Evolutionary conservation across 2,888 invertebrate species (phyloP).

Genomic region (Gasteruption jaculator): DNA sequence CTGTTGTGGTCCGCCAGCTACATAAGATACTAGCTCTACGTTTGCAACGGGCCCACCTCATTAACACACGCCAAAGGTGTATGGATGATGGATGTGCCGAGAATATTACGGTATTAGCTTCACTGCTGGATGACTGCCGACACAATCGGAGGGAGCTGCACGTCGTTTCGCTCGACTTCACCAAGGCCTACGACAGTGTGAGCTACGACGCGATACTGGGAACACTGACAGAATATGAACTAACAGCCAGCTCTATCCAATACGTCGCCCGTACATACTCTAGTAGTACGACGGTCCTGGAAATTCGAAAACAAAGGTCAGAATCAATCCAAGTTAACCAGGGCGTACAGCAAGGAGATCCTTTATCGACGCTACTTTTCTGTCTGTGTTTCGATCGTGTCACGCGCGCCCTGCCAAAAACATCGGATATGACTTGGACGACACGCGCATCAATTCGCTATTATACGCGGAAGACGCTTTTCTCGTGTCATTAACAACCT

Average conservation of each 20-base stretch:
- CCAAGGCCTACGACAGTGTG: slow-evolving; percentile 49
- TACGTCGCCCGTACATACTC: slow-evolving; percentile 40
- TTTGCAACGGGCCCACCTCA: neutral
- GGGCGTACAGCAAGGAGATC: slow-evolving; percentile 22
- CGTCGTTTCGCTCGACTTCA: slow-evolving; percentile 46
- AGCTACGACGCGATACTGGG: slow-evolving; percentile 34
- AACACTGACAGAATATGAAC: slow-evolving; percentile 36
- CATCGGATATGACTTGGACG: too few relatives aligned
- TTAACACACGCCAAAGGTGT: slow-evolving; percentile 24
- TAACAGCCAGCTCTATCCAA: slow-evolving; percentile 33
- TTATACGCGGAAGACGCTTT: too few relatives aligned
- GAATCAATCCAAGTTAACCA: neutral
- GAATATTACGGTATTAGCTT: slow-evolving; percentile 20
- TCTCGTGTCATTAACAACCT: too few relatives aligned
- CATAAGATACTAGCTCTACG: slow-evolving; percentile 20
- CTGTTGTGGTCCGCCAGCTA: slow-evolving; percentile 18
- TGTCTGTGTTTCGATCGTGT: slow-evolving; percentile 14
- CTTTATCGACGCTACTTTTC: slow-evolving; percentile 14
- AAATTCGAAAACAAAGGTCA: neutral
- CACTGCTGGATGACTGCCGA: slow-evolving; percentile 26
- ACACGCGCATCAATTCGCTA: too few relatives aligned
- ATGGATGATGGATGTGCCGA: slow-evolving; percentile 27
- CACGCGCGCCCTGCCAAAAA: slow-evolving; percentile 12
- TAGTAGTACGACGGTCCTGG: slow-evolving; percentile 31
- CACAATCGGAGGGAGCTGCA: slow-evolving; percentile 36